Percentiles rank a stretch among this genome's conserved stretches.
phyloP scores from a whole-genome alignment of 1,140 invertebrate species.

The Babylonia areolata region DNA sequence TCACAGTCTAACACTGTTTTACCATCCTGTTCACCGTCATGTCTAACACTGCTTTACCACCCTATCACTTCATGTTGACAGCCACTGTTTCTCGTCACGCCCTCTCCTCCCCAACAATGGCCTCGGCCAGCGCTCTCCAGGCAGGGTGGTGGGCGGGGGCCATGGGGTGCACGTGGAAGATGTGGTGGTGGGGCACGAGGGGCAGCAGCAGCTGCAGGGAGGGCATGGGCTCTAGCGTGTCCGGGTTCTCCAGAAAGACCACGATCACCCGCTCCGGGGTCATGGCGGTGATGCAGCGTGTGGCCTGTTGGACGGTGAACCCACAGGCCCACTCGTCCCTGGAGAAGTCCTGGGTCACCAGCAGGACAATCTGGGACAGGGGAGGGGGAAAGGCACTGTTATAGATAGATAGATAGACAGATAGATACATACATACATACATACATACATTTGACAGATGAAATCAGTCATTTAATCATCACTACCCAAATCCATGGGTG shows the following conservation, averaged over 20 bases:
- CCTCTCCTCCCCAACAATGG: no score
- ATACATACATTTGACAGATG: no score
- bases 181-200: background rate
- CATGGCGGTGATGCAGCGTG: constrained; percentile 15
- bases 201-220: constrained; percentile 16
- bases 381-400: no score
- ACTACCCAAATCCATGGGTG: no score
- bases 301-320: background rate
- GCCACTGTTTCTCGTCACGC: no score
- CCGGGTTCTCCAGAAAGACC: background rate
- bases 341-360: background rate
- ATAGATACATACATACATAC: no score
- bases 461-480: no score
- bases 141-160: background rate
- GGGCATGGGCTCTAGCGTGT: background rate
- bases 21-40: no score
- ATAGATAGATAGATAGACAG: no score
- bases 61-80: no score
- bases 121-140: background rate
- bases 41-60: no score
- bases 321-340: background rate
- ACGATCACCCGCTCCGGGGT: constrained; percentile 5
- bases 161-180: background rate
- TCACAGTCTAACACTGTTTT: no score
- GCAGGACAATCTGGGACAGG: constrained; percentile 11